Evolutionary conservation across 2,113 vertebrate species (phyloP).

Genomic region (Sceloporus undulatus): DNA sequence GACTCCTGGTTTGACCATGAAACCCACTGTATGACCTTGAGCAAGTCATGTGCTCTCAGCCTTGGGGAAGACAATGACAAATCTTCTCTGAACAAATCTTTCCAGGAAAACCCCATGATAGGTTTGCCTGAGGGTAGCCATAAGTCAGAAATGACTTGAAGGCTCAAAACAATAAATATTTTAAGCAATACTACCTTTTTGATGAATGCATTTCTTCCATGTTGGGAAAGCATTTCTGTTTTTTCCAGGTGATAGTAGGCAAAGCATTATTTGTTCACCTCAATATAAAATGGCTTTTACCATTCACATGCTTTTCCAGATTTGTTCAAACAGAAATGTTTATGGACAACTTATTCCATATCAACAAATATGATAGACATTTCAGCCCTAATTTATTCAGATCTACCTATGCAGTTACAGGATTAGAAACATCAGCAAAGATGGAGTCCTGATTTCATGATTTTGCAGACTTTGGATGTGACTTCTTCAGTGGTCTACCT

Average conservation of each 20-base stretch:
- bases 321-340: neutral
- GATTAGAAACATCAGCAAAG: neutral
- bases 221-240: too few relatives aligned
- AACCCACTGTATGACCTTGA: too few relatives aligned
- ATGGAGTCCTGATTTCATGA: neutral
- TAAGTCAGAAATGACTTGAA: too few relatives aligned
- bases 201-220: neutral
- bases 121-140: too few relatives aligned
- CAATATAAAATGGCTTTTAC: neutral
- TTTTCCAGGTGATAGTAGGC: neutral
- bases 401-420: neutral
- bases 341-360: neutral
- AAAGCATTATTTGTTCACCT: neutral
- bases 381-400: neutral
- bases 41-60: too few relatives aligned
- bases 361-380: neutral
- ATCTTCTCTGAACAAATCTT: too few relatives aligned
- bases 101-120: too few relatives aligned
- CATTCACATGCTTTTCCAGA: too few relatives aligned
- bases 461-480: neutral
- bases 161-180: too few relatives aligned
- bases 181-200: neutral
- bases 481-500: neutral
- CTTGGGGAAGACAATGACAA: too few relatives aligned
- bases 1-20: too few relatives aligned